phyloP scores from a whole-genome alignment of 2,797 vertebrate genomes.

The Mionectes olivaceus region DNA sequence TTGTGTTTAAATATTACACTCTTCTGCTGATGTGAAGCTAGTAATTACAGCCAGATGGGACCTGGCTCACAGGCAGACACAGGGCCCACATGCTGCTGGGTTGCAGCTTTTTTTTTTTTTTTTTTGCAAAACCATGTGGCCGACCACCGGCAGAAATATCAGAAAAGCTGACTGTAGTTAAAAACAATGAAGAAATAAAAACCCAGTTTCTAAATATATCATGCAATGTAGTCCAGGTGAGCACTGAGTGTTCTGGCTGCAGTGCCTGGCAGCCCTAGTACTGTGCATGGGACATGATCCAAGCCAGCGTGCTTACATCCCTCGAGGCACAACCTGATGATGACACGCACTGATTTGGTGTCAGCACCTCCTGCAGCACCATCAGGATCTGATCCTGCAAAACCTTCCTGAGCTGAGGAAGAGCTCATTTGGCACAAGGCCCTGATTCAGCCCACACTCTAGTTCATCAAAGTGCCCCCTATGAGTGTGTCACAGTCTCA shows the following conservation, averaged over 20 bases:
- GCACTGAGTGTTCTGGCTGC: conserved; percentile 44
- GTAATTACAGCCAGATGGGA: conserved; percentile 76
- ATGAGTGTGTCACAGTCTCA: no score
- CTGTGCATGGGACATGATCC: background rate
- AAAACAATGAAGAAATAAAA: background rate
- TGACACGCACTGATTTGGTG: background rate
- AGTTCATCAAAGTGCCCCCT: background rate
- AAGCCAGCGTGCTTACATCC: background rate
- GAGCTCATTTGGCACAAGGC: background rate
- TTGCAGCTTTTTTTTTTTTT: background rate
- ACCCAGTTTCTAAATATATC: conserved; percentile 28
- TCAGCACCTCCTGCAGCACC: background rate
- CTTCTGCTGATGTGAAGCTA: conserved; percentile 66
- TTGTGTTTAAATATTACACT: conserved; percentile 72
- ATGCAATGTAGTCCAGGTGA: conserved; percentile 53
- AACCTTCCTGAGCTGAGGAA: background rate
- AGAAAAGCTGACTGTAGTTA: conserved; percentile 43
- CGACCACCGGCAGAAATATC: background rate
- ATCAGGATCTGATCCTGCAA: background rate
- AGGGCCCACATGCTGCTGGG: conserved; percentile 40
- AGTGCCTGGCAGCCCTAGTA: conserved; percentile 29
- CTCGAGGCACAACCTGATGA: background rate
- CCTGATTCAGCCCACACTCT: background rate
- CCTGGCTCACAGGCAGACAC: conserved; percentile 58
- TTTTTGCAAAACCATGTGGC: conserved; percentile 2